Conservation (phyloP, 2,888 invertebrate species). For the Amiota minor region DNA sequence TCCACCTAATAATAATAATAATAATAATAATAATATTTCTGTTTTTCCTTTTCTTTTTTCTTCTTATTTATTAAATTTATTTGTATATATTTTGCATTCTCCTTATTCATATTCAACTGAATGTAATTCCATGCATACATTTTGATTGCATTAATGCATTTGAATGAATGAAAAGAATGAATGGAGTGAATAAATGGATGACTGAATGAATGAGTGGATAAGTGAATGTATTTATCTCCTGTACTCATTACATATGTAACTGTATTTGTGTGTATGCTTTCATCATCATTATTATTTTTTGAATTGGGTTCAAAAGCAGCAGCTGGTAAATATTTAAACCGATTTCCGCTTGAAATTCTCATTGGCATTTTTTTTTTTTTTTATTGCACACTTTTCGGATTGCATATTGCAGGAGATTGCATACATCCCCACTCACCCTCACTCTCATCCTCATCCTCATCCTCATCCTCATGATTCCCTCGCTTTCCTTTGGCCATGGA, state of each 20-base stretch:
- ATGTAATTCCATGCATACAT: no score
- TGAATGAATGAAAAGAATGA: no score
- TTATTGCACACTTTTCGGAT: neutral
- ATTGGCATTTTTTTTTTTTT: neutral
- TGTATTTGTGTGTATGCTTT: conserved; percentile 21
- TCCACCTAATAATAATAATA: neutral
- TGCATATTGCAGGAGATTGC: neutral
- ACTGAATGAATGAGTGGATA: no score
- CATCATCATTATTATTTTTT: neutral
- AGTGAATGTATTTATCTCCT: no score
- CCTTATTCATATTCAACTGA: no score
- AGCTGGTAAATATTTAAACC: conserved; percentile 19
- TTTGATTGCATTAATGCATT: no score
- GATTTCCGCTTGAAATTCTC: neutral
- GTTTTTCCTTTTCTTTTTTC: conserved; percentile 8
- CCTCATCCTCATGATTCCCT: conserved; percentile 21
- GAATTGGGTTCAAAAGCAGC: neutral
- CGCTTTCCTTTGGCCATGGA: conserved; percentile 27
- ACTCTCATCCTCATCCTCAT: conserved; percentile 8
- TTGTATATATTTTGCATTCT: no score
- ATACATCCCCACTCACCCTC: neutral
- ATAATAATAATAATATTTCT: neutral
- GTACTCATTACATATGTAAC: conserved; percentile 3
- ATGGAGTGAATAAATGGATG: no score
- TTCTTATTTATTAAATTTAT: conserved; percentile 19